Evolutionary conservation across 2,888 invertebrate species (phyloP).

Genomic region (Dioctria rufipes): DNA sequence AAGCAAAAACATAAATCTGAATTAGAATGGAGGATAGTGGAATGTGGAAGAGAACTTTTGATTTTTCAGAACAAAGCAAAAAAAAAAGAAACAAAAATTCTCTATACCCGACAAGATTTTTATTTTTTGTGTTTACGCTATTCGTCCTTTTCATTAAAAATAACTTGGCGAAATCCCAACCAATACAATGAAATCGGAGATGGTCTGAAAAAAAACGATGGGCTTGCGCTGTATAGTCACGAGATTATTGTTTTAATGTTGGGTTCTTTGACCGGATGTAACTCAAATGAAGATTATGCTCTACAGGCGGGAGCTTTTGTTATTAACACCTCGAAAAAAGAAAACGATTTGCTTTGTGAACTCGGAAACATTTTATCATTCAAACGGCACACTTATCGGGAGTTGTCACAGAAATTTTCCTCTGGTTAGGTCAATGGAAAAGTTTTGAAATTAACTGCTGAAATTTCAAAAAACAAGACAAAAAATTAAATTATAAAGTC

Average conservation of each 20-base stretch:
- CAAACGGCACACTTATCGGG: too few relatives aligned
- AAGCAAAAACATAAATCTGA: background rate
- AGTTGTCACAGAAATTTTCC: too few relatives aligned
- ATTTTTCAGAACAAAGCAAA: constrained; percentile 1
- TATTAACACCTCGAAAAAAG: constrained; percentile 13
- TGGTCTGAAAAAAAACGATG: background rate
- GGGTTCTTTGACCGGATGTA: constrained; percentile 39
- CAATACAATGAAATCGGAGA: constrained; percentile 29
- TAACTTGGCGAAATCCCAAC: constrained; percentile 21
- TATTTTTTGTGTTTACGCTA: background rate
- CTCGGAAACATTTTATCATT: too few relatives aligned
- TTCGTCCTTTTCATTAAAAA: constrained; percentile 21
- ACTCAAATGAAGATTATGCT: constrained; percentile 15
- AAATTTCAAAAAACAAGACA: too few relatives aligned
- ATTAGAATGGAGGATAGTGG: background rate
- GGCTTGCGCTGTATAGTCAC: constrained; percentile 10
- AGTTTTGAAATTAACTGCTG: too few relatives aligned
- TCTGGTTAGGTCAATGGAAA: too few relatives aligned
- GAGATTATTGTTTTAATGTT: constrained; percentile 18
- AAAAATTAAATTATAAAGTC: too few relatives aligned
- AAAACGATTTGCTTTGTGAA: too few relatives aligned
- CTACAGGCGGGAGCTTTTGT: constrained; percentile 15
- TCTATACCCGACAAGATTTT: constrained; percentile 13
- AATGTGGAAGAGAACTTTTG: constrained; percentile 29
- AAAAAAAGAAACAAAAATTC: background rate